Percentiles rank a stretch among this genome's conserved stretches.
Evolutionary conservation across 2,113 vertebrate genomes (phyloP).

Genomic region (Sceloporus undulatus): DNA sequence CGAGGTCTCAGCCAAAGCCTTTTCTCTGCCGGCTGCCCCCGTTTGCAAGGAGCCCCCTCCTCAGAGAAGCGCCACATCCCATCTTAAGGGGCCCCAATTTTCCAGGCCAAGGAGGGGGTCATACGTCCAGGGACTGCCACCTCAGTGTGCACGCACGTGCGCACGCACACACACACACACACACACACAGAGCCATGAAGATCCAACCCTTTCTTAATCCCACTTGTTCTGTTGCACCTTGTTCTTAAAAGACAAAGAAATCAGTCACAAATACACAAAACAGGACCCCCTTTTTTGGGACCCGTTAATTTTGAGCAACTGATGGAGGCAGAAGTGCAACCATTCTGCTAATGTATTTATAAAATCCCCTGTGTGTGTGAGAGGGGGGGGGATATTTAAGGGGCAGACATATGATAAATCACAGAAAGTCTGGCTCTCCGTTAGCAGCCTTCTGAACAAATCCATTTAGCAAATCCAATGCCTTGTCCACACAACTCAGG

Average conservation of each 20-base stretch:
- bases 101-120: neutral
- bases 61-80: too few species aligned
- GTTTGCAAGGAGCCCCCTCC: too few species aligned
- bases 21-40: too few species aligned
- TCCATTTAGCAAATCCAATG: constrained; percentile 63
- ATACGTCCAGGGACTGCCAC: too few species aligned
- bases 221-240: neutral
- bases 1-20: too few species aligned
- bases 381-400: neutral
- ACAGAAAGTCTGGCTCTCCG: constrained; percentile 48
- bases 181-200: neutral
- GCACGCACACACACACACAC: neutral
- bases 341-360: neutral
- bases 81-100: neutral
- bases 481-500: neutral
- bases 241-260: neutral
- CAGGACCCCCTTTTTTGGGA: too few species aligned
- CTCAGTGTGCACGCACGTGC: too few species aligned
- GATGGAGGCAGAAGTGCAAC: neutral
- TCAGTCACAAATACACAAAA: too few species aligned
- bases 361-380: neutral
- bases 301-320: too few species aligned
- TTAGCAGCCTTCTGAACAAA: constrained; percentile 64
- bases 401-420: constrained; percentile 60
- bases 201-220: neutral